Evolutionary conservation across 2,113 vertebrate genomes (phyloP).

Genomic region (Heterocephalus glaber): DNA sequence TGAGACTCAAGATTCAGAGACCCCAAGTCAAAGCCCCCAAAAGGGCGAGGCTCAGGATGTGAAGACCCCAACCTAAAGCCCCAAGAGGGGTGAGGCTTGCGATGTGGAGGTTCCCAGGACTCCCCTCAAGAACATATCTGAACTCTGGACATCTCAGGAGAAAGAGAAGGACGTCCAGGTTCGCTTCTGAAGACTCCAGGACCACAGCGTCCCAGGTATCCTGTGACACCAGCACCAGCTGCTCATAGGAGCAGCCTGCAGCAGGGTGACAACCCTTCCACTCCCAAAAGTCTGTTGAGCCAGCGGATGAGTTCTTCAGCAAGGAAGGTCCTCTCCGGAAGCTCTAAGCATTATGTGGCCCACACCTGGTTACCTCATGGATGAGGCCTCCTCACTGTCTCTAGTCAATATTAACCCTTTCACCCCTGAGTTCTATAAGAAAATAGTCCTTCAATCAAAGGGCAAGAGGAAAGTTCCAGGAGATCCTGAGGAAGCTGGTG

Average conservation of each 20-base stretch:
- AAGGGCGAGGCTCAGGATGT: background rate
- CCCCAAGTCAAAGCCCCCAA: background rate
- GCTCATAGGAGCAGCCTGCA: conserved; percentile 88
- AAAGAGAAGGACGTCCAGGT: conserved; percentile 59
- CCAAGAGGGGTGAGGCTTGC: background rate
- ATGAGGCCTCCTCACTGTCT: conserved; percentile 78
- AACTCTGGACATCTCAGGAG: background rate
- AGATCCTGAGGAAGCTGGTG: conserved; percentile 81
- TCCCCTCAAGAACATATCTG: conserved; percentile 30
- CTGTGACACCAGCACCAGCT: conserved; percentile 86
- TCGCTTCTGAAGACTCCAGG: background rate
- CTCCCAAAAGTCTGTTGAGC: conserved; percentile 90
- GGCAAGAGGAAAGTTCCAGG: conserved; percentile 87
- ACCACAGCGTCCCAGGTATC: background rate
- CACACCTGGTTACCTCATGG: conserved; percentile 68
- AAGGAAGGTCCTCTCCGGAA: conserved; percentile 81
- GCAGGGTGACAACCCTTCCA: conserved; percentile 89
- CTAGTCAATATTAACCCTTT: conserved; percentile 96
- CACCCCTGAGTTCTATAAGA: conserved; percentile 90
- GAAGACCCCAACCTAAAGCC: conserved; percentile 26
- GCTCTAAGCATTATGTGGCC: conserved; percentile 81
- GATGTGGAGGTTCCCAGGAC: conserved; percentile 63
- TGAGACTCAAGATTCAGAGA: background rate
- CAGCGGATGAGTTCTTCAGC: conserved; percentile 86
- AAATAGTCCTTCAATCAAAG: conserved; percentile 78